Conservation (phyloP, 2,113 vertebrate species). For the Arenaria interpres region DNA sequence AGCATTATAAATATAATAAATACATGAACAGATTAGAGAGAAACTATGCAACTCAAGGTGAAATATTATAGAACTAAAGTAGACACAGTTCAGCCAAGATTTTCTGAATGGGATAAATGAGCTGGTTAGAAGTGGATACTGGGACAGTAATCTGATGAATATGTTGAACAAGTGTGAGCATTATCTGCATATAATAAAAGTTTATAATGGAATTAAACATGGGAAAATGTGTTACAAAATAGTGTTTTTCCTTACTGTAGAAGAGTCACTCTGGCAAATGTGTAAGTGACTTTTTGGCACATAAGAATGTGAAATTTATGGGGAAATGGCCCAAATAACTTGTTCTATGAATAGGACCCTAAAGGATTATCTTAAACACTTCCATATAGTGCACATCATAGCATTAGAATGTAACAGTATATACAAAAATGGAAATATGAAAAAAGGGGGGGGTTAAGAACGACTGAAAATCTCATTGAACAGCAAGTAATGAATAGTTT, state of each 20-base stretch:
- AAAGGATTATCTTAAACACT: slow-evolving; percentile 70
- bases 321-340: slow-evolving; percentile 65
- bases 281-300: slow-evolving; percentile 31
- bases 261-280: slow-evolving; percentile 20
- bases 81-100: neutral
- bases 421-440: slow-evolving; percentile 51
- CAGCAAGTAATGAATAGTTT: slow-evolving; percentile 15
- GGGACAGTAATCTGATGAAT: neutral
- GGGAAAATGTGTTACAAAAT: neutral
- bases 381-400: slow-evolving; percentile 65
- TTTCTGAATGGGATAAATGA: neutral
- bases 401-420: slow-evolving; percentile 66
- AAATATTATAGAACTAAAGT: neutral
- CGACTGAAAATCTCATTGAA: slow-evolving; percentile 55
- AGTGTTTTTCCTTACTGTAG: neutral
- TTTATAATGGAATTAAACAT: neutral
- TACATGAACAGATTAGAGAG: neutral
- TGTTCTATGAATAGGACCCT: slow-evolving; percentile 61
- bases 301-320: slow-evolving; percentile 57
- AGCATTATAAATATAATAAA: neutral
- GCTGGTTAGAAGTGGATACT: neutral
- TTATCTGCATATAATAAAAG: neutral
- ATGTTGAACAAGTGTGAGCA: neutral
- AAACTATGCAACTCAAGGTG: neutral
- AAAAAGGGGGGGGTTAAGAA: neutral